Evolutionary conservation across 2,797 vertebrate species (phyloP), one percentile per base, ranked within the genome.

Genomic region (Amblyopsis hoosieri): DNA sequence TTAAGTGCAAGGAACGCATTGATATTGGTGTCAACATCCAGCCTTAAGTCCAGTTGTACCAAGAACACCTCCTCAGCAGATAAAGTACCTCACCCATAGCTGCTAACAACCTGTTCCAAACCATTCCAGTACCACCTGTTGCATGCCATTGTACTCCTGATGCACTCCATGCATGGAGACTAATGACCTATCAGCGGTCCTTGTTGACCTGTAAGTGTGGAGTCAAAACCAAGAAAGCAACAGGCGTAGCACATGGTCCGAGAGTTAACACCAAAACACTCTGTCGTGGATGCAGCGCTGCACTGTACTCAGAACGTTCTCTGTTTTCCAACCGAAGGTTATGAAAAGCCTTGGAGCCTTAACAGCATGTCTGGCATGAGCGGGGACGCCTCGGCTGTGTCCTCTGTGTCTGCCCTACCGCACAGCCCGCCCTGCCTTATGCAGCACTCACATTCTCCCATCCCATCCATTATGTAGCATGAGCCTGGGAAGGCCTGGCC

Each of bases 381-480:
- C 90, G 92, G 91, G 93, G 92, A 94, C 88, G 90, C 92, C 90
- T 91, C 91, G 89, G 92, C 93, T 90, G 91, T 91, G 84, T 93
- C 94, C 92, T 94, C 93, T 86, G 93, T 94, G 93, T 94, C 94
- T 89, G 91, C 92, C 86, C 90, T 92, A 88, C 93, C 94, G 91
- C 95, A 92, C 93, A 94, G 92, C 91, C 93, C 93, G 91, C 92
- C 94, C 91, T 94, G 93, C 92, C 93, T 91, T 92, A 93, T 94
- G 90, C 91, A 94, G 92, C 93, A 94, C 89, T 95, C 94, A 90
- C 91, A 91, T 90, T 95, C 94, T 91, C 93, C 94, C 94, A 94
- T 94, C 89, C 93, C 94, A 93, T 95, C 94, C 92, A 94, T 95
- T 94, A 92, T 94, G 92, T 95, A 94, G 93, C 94, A 94, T 94